Evolutionary conservation across 1,140 invertebrate species (phyloP), one percentile per base, ranked within the genome.

Genomic region (Asobara japonica): DNA sequence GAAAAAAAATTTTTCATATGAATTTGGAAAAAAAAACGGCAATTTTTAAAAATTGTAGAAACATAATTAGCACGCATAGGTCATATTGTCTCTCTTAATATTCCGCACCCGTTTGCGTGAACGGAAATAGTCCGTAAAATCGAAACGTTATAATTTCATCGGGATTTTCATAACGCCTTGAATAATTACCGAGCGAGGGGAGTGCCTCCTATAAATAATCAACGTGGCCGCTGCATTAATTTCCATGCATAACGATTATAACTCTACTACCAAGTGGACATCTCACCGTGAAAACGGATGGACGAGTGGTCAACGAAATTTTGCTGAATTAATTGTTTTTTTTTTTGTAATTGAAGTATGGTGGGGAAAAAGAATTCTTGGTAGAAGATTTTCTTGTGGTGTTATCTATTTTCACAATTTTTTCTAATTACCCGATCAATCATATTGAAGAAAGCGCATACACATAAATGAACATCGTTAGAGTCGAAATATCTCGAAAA

Each of bases 201-300:
- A 56, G 13, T 13, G 51, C 18, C 10, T 69, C 73, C 80, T n/a
- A 85, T 84, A 77, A 85, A 84, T 84, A 79, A 76, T 65, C 77
- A 83, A 76, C 74, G 71, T 71, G 45, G 66, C 71, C 77, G 75
- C 76, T 81, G 77, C 81, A 83, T 84, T 81, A 83, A 85, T 83
- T 84, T 84, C 79, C 81, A 79, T 80, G 76, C 76, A 79, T 83
- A 83, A 80, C 82, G 81, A 83, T 78, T 31, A 62, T 69, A 27
- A 18, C 41, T 65, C 33, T 41, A 22, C 18, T 31, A 69, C 22
- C 68, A 18, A 3, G 20, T 56, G 20, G 13, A 25, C 7, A 56
- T 25, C 22, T 56, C 22, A 2, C 51, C 13, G 41, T 5, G n/a
- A 45, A 38, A 13, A 38, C n/a, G 36, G 10, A 38, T 1, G n/a